Conservation (phyloP, 2,888 invertebrate species). For the Tryphoninae sp. region DNA sequence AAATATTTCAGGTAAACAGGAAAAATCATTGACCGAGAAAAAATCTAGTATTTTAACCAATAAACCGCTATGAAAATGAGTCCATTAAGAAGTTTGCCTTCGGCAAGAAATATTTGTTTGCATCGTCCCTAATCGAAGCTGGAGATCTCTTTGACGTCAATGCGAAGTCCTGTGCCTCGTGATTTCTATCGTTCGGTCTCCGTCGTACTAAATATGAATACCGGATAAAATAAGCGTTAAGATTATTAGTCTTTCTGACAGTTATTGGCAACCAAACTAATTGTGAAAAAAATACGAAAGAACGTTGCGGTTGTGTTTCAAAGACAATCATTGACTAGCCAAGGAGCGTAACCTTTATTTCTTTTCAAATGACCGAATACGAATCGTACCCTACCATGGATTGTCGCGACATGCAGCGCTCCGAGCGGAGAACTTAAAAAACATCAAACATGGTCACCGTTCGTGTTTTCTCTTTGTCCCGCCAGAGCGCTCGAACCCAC, state of each 20-base stretch:
- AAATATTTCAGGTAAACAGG: not conserved
- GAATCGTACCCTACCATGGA: not conserved
- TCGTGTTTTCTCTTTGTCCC: not conserved
- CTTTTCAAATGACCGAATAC: not conserved
- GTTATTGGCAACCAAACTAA: not conserved
- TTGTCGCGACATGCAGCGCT: not conserved
- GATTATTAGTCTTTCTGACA: not conserved
- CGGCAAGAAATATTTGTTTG: not conserved
- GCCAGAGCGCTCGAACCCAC: not conserved
- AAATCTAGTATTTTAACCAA: not conserved
- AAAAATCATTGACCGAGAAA: not conserved
- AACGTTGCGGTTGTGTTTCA: not conserved
- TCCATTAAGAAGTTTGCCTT: not conserved
- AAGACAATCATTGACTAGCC: not conserved
- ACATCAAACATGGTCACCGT: not conserved
- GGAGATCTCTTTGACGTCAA: conserved; percentile 27
- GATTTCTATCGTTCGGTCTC: conserved; percentile 1
- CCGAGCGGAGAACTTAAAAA: not conserved
- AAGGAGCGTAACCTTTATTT: not conserved
- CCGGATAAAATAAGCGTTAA: not conserved
- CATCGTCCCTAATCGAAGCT: not conserved
- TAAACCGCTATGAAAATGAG: not conserved
- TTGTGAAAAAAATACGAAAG: not conserved
- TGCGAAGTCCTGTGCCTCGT: conserved; percentile 2
- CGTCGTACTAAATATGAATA: conserved; percentile 9